Evolutionary conservation across 2,113 vertebrate species (phyloP).

Genomic region (Tylochromis polylepis): DNA sequence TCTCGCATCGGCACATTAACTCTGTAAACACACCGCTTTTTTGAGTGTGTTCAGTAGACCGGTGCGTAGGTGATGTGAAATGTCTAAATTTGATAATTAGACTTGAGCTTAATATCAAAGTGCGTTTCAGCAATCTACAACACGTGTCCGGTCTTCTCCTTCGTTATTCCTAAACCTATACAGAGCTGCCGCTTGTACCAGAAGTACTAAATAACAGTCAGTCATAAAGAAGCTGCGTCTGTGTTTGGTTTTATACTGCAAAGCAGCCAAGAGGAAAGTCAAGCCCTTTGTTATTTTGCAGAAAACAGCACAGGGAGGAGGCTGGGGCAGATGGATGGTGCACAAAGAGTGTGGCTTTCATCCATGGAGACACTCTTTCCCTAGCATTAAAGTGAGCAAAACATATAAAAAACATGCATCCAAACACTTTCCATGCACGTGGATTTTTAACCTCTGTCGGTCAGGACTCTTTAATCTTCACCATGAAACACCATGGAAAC

Average conservation of each 20-base stretch:
- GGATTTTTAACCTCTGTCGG: neutral
- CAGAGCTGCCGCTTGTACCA: neutral
- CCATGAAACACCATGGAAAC: neutral
- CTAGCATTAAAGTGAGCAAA: too few relatives aligned
- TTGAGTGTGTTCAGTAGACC: neutral
- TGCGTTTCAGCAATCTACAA: neutral
- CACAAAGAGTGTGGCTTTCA: too few relatives aligned
- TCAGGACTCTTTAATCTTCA: neutral
- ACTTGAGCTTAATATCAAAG: too few relatives aligned
- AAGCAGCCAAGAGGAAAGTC: neutral
- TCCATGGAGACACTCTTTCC: too few relatives aligned
- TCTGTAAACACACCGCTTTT: neutral
- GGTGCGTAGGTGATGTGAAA: neutral
- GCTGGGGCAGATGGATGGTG: neutral
- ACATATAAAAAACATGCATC: too few relatives aligned
- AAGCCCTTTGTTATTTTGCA: neutral
- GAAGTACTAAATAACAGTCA: rapidly evolving
- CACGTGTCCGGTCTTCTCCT: neutral
- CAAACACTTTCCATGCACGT: neutral
- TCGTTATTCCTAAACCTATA: neutral
- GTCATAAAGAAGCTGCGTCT: neutral
- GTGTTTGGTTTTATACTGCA: neutral
- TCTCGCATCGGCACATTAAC: neutral
- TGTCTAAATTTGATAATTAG: neutral
- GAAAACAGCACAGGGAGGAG: neutral